Conservation (phyloP, 2,797 vertebrate species). For the Oreortyx pictus region DNA sequence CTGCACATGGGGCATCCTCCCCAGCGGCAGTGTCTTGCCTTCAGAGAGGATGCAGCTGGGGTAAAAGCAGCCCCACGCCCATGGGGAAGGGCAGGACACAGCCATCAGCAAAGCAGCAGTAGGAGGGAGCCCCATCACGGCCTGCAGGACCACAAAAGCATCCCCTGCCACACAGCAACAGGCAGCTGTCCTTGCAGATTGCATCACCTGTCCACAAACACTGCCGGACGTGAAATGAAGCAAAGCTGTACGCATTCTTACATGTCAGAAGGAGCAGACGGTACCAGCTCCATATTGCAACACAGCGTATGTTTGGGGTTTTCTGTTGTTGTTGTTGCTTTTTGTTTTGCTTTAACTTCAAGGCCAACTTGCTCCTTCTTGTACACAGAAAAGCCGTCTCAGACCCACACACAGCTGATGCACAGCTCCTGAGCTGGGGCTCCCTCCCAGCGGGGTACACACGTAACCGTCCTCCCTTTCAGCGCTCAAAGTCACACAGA, state of each 20-base stretch:
- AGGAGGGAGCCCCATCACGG: not conserved
- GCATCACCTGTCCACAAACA: not conserved
- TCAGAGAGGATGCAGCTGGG: fast-evolving
- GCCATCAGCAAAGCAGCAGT: not conserved
- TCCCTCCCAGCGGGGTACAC: not conserved
- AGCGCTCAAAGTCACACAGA: not conserved
- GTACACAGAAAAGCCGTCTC: not conserved
- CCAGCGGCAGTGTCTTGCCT: fast-evolving
- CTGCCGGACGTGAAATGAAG: fast-evolving
- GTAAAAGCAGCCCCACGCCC: not conserved
- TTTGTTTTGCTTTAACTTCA: not conserved
- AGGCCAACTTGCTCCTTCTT: constrained; percentile 6
- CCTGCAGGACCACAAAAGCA: not conserved
- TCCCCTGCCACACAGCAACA: not conserved
- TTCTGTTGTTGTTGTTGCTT: not conserved
- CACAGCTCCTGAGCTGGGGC: not conserved
- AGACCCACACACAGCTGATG: not conserved
- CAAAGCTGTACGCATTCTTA: not conserved
- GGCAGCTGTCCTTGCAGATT: not conserved
- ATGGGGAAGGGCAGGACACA: not conserved
- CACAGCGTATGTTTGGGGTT: not conserved
- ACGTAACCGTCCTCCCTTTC: not conserved
- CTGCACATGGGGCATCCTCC: no score
- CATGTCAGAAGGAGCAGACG: not conserved
- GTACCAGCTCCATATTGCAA: not conserved